Base-by-base conservation (phyloP, 2,113 vertebrate species). In the Oryzias celebensis region DNA sequence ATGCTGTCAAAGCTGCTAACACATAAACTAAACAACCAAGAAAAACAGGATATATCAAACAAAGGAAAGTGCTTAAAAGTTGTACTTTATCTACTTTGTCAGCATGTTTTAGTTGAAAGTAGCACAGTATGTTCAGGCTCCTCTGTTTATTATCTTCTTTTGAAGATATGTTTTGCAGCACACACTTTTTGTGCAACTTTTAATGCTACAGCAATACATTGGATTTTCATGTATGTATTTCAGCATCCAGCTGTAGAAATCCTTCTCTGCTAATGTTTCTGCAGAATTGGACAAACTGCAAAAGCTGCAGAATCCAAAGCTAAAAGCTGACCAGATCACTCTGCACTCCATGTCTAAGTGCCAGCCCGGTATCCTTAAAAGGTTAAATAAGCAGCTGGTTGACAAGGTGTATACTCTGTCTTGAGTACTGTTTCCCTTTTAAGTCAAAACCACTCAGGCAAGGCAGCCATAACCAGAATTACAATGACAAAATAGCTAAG, bases 371-470 rank as follows among this genome's bases (percentile, higher is more conserved):
- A 73, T 77, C 31, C 26, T 50, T 50, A 43, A 74, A 65, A 54
- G 57, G 52, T 82, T 67, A 82, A 86, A 88, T 81, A 87, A 82
- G 86, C 68, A 74, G 5, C 53, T 14, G 7, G 49, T 54, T 54
- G 77, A 77, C 54, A 8, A 22, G 52, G 23, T 62, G 62, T 31
- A 68, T 73, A 78, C 70, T 72, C 49, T 73, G 78, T 75, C 68
- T 54, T 71, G 42, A 23, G 55, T 62, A 45, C 31, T 2, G 47
- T 68, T 79, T 79, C 72, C 81, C 81, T 88, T 85, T 84, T 80
- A 85, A 86, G 75, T 82, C 84, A 86, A 78, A 77, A 84, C 62
- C 71, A 82, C 78, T 81, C 66, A 61, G 71, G n/a, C 74, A 80
- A 76, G 73, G 68, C 36, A 45, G 47, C 58, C 64, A 76, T 77